Conservation (phyloP, 2,797 vertebrate genomes). For the Phylloscopus collybita region DNA sequence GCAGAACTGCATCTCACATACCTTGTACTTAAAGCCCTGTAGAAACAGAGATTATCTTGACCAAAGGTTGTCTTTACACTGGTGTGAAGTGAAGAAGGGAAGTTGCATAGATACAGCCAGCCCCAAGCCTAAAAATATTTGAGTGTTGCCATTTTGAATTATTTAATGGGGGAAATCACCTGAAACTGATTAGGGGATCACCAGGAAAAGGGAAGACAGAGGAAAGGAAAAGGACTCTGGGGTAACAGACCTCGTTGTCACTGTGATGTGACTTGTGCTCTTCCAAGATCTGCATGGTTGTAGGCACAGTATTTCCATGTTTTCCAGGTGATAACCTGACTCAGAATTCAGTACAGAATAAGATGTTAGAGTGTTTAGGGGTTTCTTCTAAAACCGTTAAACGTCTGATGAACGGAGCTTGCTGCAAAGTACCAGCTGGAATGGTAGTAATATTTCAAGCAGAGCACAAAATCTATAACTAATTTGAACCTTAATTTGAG, state of each 20-base stretch:
- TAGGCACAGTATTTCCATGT: not conserved
- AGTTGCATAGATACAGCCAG: not conserved
- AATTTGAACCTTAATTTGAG: slow-evolving; percentile 31
- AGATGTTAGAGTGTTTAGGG: not conserved
- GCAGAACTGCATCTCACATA: not conserved
- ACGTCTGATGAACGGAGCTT: not conserved
- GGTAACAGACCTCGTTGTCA: not conserved
- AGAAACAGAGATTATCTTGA: not conserved
- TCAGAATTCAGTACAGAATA: not conserved
- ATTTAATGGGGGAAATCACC: not conserved
- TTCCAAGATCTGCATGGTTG: fast-evolving
- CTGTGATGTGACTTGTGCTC: not conserved
- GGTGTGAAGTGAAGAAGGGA: not conserved
- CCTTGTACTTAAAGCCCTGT: not conserved
- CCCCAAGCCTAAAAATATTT: not conserved
- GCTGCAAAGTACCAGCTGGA: not conserved
- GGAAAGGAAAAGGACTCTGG: not conserved
- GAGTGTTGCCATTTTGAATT: not conserved
- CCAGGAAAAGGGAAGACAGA: not conserved
- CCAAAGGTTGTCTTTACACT: not conserved
- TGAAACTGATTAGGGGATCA: not conserved
- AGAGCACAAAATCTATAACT: slow-evolving; percentile 23
- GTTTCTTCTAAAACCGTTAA: not conserved
- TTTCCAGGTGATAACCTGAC: not conserved
- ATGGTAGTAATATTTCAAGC: not conserved